Evolutionary conservation across 2,888 invertebrate genomes (phyloP).

Genomic region (Nesidiocoris tenuis): DNA sequence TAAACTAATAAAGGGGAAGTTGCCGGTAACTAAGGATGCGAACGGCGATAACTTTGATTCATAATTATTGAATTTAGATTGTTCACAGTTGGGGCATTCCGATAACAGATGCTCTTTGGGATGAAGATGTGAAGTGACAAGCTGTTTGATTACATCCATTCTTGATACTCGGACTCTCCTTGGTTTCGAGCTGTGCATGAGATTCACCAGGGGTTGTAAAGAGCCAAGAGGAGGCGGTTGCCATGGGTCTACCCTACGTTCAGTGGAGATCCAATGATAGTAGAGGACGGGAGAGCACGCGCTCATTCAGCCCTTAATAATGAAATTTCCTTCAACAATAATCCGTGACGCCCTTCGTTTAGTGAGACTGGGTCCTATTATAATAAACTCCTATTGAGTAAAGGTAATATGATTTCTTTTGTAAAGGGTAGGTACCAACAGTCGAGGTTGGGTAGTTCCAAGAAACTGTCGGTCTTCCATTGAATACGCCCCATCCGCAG

Average conservation of each 20-base stretch:
- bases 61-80: not conserved
- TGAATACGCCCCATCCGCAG: no score
- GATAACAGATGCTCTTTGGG: not conserved
- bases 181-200: not conserved
- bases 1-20: not conserved
- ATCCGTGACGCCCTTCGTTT: slow-evolving; percentile 24
- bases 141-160: not conserved
- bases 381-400: not conserved
- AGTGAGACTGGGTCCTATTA: not conserved
- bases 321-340: slow-evolving; percentile 35
- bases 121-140: not conserved
- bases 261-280: not conserved
- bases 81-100: not conserved
- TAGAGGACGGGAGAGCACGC: slow-evolving; percentile 9
- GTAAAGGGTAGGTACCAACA: no score
- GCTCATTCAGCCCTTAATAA: slow-evolving; percentile 10
- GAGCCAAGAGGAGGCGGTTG: no score
- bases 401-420: not conserved
- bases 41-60: not conserved
- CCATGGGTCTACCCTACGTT: not conserved
- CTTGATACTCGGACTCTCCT: not conserved
- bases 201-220: no score
- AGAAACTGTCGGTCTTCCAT: no score
- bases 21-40: not conserved
- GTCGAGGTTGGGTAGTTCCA: no score